Percentiles rank a stretch among this genome's conserved stretches.
phyloP scores from a whole-genome alignment of 2,888 invertebrate genomes.

The Pristionchus exspectatus region DNA sequence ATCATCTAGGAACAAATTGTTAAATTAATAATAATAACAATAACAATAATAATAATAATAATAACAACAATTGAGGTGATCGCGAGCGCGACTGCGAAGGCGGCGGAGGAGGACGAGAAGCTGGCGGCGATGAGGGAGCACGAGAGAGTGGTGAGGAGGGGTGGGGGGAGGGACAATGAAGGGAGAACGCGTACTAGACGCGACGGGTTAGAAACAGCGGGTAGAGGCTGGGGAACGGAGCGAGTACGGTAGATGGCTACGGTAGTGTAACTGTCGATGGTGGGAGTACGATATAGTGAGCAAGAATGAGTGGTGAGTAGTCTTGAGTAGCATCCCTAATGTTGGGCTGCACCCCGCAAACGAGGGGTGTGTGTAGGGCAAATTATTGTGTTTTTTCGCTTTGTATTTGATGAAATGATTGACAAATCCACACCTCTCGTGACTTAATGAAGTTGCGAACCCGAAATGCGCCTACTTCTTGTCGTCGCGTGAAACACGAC shows the following conservation, averaged over 20 bases:
- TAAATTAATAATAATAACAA: not conserved
- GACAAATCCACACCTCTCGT: not conserved
- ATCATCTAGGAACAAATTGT: not conserved
- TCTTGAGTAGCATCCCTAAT: too few species aligned
- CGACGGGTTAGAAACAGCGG: not conserved
- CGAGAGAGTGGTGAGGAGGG: slow-evolving; percentile 20
- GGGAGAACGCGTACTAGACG: not conserved
- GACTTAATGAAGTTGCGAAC: not conserved
- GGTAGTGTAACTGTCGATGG: not conserved
- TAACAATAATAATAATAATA: not conserved
- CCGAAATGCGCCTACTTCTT: not conserved
- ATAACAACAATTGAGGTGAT: slow-evolving; percentile 20
- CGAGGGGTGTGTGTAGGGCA: too few species aligned
- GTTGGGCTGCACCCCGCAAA: too few species aligned
- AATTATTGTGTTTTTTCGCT: too few species aligned
- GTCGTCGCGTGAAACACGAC: too few species aligned
- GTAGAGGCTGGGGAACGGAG: not conserved
- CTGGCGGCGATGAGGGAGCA: not conserved
- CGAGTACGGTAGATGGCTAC: not conserved
- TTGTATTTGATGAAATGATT: not conserved
- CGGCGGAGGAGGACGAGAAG: slow-evolving; percentile 34
- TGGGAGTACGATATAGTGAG: too few species aligned
- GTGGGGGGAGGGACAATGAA: too few species aligned
- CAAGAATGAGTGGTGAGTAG: too few species aligned
- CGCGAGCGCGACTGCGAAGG: not conserved